Percentiles rank a stretch among this genome's conserved stretches.
Conservation (phyloP, 2,888 invertebrate species). For the Catonia carolina region DNA sequence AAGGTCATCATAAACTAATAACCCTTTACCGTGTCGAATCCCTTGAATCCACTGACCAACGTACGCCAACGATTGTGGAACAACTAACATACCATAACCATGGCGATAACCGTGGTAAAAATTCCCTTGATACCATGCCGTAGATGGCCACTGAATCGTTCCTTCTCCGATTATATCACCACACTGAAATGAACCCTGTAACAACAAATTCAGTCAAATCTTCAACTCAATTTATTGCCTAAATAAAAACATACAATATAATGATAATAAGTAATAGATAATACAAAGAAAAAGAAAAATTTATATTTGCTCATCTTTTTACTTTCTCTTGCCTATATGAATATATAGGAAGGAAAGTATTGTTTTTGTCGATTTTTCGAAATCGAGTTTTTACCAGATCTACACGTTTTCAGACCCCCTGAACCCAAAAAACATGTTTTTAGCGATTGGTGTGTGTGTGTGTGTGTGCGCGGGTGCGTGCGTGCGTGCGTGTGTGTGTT, state of each 20-base stretch:
- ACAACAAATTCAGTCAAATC: background rate
- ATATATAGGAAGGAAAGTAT: too few species aligned
- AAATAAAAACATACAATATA: background rate
- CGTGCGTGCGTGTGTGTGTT: too few species aligned
- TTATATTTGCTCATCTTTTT: too few species aligned
- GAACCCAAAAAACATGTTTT: too few species aligned
- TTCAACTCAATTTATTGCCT: background rate
- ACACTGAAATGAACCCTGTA: slow-evolving; percentile 7
- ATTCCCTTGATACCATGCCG: slow-evolving; percentile 20
- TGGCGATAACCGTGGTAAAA: slow-evolving; percentile 14
- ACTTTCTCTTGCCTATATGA: too few species aligned
- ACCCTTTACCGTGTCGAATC: slow-evolving; percentile 9
- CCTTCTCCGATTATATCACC: slow-evolving; percentile 22
- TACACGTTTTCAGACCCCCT: too few species aligned
- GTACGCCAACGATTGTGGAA: slow-evolving; percentile 1
- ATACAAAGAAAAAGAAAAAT: too few species aligned
- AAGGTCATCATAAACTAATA: slow-evolving; percentile 10
- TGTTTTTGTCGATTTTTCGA: too few species aligned
- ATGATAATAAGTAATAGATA: too few species aligned
- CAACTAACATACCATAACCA: slow-evolving; percentile 16
- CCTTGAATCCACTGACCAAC: slow-evolving; percentile 19
- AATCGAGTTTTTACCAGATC: too few species aligned
- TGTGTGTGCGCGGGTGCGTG: too few species aligned
- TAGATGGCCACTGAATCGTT: slow-evolving; percentile 10
- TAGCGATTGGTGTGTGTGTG: too few species aligned